Evolutionary conservation across 2,113 vertebrate genomes (phyloP).

Genomic region (Microtus ochrogaster): DNA sequence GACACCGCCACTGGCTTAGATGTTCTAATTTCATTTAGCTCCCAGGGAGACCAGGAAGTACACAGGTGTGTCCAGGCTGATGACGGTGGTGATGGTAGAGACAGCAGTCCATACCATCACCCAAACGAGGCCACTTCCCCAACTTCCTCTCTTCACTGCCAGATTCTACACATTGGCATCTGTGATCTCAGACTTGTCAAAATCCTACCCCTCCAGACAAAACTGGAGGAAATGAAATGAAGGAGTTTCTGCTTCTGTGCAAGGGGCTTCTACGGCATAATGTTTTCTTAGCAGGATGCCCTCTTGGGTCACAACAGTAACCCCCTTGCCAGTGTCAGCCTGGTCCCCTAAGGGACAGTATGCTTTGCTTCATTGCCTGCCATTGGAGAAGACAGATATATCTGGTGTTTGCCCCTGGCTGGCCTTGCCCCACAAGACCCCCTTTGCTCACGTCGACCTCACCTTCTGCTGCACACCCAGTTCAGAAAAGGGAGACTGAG

Average conservation of each 20-base stretch:
- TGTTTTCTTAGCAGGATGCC: not conserved
- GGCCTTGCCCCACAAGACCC: not conserved
- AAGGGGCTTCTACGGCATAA: not conserved
- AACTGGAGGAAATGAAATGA: not conserved
- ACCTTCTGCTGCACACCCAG: not conserved
- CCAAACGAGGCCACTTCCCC: not conserved
- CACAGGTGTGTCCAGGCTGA: not conserved
- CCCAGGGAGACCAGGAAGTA: not conserved
- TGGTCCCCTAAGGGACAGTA: not conserved
- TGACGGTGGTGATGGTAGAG: not conserved
- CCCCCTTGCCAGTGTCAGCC: not conserved
- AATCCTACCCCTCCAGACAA: not conserved
- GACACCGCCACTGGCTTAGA: not conserved
- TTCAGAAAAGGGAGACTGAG: not conserved
- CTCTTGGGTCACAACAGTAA: not conserved
- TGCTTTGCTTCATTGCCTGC: not conserved
- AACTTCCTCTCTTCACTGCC: not conserved
- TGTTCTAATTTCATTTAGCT: not conserved
- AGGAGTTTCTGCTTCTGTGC: not conserved
- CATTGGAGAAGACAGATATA: not conserved
- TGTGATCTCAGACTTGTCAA: slow-evolving; percentile 11
- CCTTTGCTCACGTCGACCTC: not conserved
- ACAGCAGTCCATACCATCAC: not conserved
- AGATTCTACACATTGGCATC: slow-evolving; percentile 61
- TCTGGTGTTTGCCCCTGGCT: not conserved